These are phyloP conservation scores for Cryptocheilus praepositus DNA, from an alignment of 2,888 invertebrate genomes.

Conservation along the genomic window DNA sequence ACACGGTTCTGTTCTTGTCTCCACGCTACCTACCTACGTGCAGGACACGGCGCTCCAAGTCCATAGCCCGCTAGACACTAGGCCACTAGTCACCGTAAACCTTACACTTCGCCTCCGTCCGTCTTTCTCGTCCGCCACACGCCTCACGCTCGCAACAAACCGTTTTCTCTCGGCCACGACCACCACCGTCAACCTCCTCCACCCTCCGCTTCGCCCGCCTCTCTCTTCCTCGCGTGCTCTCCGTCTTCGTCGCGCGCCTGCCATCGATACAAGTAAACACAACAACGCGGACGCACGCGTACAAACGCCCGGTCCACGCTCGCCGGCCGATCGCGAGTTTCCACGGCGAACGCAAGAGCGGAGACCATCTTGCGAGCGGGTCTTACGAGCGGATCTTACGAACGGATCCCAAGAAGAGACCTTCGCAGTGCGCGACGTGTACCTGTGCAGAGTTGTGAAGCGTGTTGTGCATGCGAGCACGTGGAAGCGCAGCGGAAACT, in stretches of 20 bases:
- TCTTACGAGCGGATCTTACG: too few relatives aligned
- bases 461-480: background rate
- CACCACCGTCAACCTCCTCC: conserved; percentile 31
- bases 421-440: conserved; percentile 2
- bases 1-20: conserved; percentile 66
- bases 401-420: background rate
- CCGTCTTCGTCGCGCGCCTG: conserved; percentile 16
- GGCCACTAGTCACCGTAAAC: conserved; percentile 48
- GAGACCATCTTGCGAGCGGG: too few relatives aligned
- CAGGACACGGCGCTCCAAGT: conserved; percentile 63
- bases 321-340: too few relatives aligned
- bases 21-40: conserved; percentile 67
- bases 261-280: conserved; percentile 44
- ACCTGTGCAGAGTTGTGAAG: background rate
- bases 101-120: conserved; percentile 21
- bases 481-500: background rate
- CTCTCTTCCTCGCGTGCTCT: conserved; percentile 7
- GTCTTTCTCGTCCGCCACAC: conserved; percentile 10
- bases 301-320: conserved; percentile 20
- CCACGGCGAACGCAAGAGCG: too few relatives aligned
- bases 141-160: conserved; percentile 20
- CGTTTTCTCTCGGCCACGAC: conserved; percentile 19
- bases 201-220: conserved; percentile 24
- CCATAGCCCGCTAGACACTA: conserved; percentile 62
- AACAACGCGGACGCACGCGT: conserved; percentile 46